These are phyloP conservation scores for Kobus ellipsiprymnus DNA, from an alignment of 2,113 vertebrate genomes.

Conservation along the genomic window DNA sequence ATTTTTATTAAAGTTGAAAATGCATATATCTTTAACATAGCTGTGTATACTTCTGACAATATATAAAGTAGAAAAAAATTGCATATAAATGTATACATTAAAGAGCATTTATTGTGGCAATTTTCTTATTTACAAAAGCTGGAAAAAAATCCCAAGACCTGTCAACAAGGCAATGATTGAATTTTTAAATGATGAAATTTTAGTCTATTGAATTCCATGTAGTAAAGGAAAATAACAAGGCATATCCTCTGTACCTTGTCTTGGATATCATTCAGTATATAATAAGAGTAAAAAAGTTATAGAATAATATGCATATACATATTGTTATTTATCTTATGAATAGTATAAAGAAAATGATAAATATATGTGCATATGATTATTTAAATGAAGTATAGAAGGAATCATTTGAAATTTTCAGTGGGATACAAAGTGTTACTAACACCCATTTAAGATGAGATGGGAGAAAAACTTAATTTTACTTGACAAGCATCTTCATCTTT, in stretches of 20 bases:
- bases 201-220: not conserved
- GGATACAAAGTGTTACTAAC: not conserved
- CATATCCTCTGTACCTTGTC: not conserved
- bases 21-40: not conserved
- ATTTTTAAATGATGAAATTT: slow-evolving; percentile 1
- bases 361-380: not conserved
- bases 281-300: not conserved
- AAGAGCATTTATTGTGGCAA: not conserved
- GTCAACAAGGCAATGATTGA: not conserved
- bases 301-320: not conserved
- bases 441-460: not conserved
- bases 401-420: not conserved
- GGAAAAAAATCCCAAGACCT: not conserved
- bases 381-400: not conserved
- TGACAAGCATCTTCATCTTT: not conserved
- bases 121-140: slow-evolving; percentile 25
- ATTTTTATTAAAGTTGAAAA: slow-evolving; percentile 34
- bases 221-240: not conserved
- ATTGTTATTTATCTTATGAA: not conserved
- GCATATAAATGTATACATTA: not conserved
- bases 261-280: not conserved
- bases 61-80: not conserved
- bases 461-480: not conserved
- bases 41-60: not conserved
- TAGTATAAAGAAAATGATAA: not conserved